Base-by-base conservation (phyloP, 2,113 vertebrate genomes). In the Pseudopipra pipra region DNA sequence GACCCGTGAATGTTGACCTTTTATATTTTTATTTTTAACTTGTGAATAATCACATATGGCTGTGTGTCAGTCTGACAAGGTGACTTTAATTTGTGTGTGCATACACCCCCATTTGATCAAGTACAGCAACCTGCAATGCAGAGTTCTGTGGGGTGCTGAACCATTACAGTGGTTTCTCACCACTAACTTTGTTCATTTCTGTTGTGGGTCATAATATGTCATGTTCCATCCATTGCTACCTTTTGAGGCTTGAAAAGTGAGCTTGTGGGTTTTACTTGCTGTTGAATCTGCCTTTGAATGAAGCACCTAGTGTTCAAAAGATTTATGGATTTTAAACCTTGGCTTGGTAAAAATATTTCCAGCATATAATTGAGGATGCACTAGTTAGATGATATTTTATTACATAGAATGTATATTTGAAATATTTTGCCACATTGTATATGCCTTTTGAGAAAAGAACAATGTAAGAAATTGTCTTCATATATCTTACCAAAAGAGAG, bases 1-100 rank as follows among this genome's bases (percentile, higher is more conserved):
- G 90, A 86, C 85, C 58, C 95, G 89, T 97, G 97, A 97, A 96
- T 98, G 96, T 95, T 91, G 78, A 89, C 91, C 76, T 97, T 96
- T 97, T 97, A 44, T 93, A 88, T 90, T 86, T 92, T 97, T 81
- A 82, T 76, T 94, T 91, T 96, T 93, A 85, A 54, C 92, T 95
- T 85, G 95, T 97, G 96, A 97, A 66, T 86, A 90, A 78, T 80
- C 85, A 54, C 27, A 1, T 96, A 41, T n/a, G 87, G 41, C 51
- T 49, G 76, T 96, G 65, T 83, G 81, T 93, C 96, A 72, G 67
- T 68, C 92, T 78, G 89, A 91, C 11, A 3, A 90, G 65, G 70
- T 94, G 87, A 80, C 82, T 93, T 81, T 83, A n/a, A 56, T 49
- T 47, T 83, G 89, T 15, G 31, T 68, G 65, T 86, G 56, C 94